These are phyloP conservation scores for Lutraria lutraria DNA, from an alignment of 2,888 invertebrate genomes.

Conservation along the genomic window DNA sequence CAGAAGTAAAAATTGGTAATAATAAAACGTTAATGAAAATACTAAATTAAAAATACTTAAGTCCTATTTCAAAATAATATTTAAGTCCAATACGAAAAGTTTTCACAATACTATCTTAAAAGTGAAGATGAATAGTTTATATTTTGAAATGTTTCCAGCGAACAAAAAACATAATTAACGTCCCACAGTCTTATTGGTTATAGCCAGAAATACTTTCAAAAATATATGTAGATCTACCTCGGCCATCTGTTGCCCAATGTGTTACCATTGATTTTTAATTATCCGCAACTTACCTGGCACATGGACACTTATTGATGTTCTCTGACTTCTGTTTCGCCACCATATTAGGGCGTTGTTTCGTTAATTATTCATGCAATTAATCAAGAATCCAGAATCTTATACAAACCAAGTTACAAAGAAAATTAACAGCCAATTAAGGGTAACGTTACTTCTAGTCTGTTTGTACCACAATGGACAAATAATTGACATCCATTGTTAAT, in stretches of 20 bases:
- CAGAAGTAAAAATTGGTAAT: background rate
- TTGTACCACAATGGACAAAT: background rate
- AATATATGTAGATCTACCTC: background rate
- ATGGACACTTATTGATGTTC: slow-evolving; percentile 39
- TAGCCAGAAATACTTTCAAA: background rate
- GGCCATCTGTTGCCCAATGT: slow-evolving; percentile 36
- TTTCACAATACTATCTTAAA: background rate
- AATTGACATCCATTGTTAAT: background rate
- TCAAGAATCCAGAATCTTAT: background rate
- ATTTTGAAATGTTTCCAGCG: background rate
- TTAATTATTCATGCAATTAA: slow-evolving; percentile 56
- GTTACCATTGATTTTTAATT: slow-evolving; percentile 44
- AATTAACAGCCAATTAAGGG: background rate
- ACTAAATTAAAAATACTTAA: background rate
- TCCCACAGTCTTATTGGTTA: slow-evolving; percentile 1
- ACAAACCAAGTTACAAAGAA: background rate
- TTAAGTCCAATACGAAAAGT: background rate
- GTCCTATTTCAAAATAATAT: background rate
- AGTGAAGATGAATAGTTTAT: background rate
- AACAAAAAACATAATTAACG: background rate
- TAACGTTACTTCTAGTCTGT: background rate
- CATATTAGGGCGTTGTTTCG: slow-evolving; percentile 37
- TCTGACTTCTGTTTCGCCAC: slow-evolving; percentile 33
- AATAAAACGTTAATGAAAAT: background rate
- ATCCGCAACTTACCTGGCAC: slow-evolving; percentile 45